Evolutionary conservation across 2,888 invertebrate species (phyloP).

Genomic region (Trilocha varians): DNA sequence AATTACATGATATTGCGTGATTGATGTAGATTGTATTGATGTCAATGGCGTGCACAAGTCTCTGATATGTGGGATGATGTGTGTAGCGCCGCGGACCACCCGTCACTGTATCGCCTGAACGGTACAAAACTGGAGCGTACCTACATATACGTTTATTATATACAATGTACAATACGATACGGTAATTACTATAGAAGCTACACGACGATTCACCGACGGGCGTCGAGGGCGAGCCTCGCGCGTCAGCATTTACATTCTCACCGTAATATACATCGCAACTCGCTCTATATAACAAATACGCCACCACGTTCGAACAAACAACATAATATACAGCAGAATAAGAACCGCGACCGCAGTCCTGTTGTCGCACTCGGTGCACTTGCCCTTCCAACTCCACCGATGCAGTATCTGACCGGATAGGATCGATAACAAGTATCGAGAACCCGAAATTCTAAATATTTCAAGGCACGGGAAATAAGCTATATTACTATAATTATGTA

Average conservation of each 20-base stretch:
- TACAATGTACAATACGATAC: slow-evolving; percentile 68
- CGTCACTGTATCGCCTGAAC: slow-evolving; percentile 44
- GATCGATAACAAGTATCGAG: background rate
- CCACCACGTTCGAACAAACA: slow-evolving; percentile 57
- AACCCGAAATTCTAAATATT: background rate
- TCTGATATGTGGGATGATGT: slow-evolving; percentile 71
- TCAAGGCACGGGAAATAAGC: background rate
- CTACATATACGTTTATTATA: slow-evolving; percentile 64
- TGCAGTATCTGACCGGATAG: no score
- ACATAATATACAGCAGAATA: slow-evolving; percentile 69
- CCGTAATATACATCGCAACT: slow-evolving; percentile 68
- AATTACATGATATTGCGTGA: background rate
- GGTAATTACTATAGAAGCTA: slow-evolving; percentile 56
- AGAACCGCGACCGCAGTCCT: slow-evolving; percentile 63
- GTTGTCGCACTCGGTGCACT: slow-evolving; percentile 11
- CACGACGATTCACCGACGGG: slow-evolving; percentile 49
- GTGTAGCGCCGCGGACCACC: slow-evolving; percentile 57
- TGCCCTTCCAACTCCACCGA: background rate
- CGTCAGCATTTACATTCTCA: slow-evolving; percentile 64
- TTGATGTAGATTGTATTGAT: background rate
- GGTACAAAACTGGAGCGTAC: slow-evolving; percentile 61
- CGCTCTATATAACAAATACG: slow-evolving; percentile 65
- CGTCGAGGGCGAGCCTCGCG: slow-evolving; percentile 46
- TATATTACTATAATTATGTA: background rate
- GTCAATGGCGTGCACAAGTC: slow-evolving; percentile 48